Base-by-base conservation (phyloP, 2,113 vertebrate genomes). In the Ictalurus furcatus region DNA sequence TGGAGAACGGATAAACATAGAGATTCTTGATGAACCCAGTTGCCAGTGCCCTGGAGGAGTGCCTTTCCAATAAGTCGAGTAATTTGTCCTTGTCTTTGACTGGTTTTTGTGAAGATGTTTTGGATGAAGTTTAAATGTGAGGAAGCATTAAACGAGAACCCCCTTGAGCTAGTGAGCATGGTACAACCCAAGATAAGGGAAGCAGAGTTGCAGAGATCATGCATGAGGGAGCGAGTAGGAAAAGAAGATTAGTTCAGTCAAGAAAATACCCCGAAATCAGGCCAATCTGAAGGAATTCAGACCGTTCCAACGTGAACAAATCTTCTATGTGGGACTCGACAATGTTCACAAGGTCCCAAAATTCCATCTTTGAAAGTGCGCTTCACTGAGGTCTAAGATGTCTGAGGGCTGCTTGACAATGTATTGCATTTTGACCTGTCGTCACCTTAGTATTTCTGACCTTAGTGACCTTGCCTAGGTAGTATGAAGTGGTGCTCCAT, bases 81-180 rank as follows among this genome's bases (percentile, higher is more conserved):
- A 34, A 82, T 83, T 44, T 63, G 23, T 84, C 13, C 58, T 63
- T 28, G 34, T 63, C 34, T 63, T 40, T 16, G 81, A 40, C 34
- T 16, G 81, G 19, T 44, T 16, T 84, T 17, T 84, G 58, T 44
- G 13, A 63, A 44, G 81, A 83, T 13, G 6, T 28, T 84, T 56
- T 56, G 52, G 78, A 81, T 81, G 52, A 56, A 19, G 52, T 80
- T 80, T n/a, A 80, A 80, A 80, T 19, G 78, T 56, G 52, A 80
- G 2, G n/a, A 78, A 48, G 74, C 23, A 28, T 78, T 78, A 28
- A 78, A 28, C 52, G 78, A 54, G 3, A 81, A 56, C 14, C 52
- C 28, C 48, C 2, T 54, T 80, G 28, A 56, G 16, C 52, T 21
- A 28, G 21, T 28, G 28, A 59, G 19, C 4, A 63, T 40, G 37